Evolutionary conservation across 1,140 invertebrate genomes (phyloP), one percentile per base, ranked within the genome.

Genomic region (Heliconius congener): DNA sequence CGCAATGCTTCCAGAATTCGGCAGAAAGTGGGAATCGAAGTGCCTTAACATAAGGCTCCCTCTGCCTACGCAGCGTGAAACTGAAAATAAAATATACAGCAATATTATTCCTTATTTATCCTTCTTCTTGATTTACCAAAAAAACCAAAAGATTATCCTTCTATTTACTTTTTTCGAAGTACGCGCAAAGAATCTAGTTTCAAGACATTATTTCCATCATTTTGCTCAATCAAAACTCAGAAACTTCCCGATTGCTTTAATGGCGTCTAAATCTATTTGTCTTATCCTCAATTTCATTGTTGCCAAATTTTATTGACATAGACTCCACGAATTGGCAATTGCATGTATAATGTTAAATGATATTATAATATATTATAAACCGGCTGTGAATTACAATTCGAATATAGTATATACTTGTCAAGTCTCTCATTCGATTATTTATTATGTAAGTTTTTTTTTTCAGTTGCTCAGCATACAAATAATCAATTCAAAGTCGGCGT

Each of bases 311-410:
- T 66, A 66, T 66, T 66, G 23, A 66, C 11, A 13, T 27, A 66
- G n/a, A 66, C 23, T 66, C 11, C 57, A 27, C 57, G 23, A 27
- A 66, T 27, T 27, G 55, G 55, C 55, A 57, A 57, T 57, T 57
- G 55, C 55, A 23, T 57, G 6, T n/a, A 57, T 57, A 57, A 57
- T 57, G 55, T 57, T 57, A n/a, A n/a, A 23, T 19, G 8, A 4
- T 55, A 55, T n/a, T 57, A n/a, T 57, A 57, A 57, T 57, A 57
- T n/a, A 57, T 57, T 57, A 57, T 57, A 57, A 57, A n/a, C n/a
- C 55, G 55, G 18, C 55, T 57, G 18, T 9, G 55, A 8, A 6
- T 4, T n/a, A 18, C 6, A 57, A n/a, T n/a, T n/a, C 8, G 55
- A 57, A n/a, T 57, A 52, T 19, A 52, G 5, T 6, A 57, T 5